Evolutionary conservation across 2,113 vertebrate genomes (phyloP), one percentile per base, ranked within the genome.

Genomic region (Vanacampus margaritifer): DNA sequence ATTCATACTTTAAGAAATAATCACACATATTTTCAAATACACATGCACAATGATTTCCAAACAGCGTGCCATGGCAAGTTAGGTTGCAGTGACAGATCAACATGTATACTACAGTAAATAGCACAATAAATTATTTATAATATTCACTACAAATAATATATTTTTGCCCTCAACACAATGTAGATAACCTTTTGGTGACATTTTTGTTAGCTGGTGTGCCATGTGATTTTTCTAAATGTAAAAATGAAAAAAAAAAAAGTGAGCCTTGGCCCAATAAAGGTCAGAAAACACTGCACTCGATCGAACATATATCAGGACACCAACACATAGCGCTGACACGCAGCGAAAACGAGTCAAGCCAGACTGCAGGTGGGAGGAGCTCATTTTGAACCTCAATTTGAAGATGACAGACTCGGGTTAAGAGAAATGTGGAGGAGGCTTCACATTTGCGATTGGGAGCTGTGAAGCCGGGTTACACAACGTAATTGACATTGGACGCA

Each of bases 401-500:
- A 64, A 72, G 62, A 58, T 70, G 69, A 67, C 41, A 73, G 69
- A 66, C 69, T 36, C 65, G 51, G 32, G 59, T 67, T 53, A 0
- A 69, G 73, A 72, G 67, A 57, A 68, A 57, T 36, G 67, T 37
- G 54, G 45, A 67, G 61, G 48, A 61, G 50, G 75, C 54, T 69
- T 71, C 53, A 65, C 59, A 16, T 58, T 70, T 62, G 61, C 46
- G 68, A 48, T 67, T 68, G 71, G 56, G 70, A 69, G 67, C 72
- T 53, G 66, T 28, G 66, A 72, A 61, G 64, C 67, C 36, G 74
- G 72, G 84, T 87, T 87, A 86, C 87, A 65, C 80, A 79, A 80
- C 67, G 74, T 87, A 87, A 86, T 86, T 84, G 83, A 78, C 73
- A 75, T 45, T 80, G 75, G 73, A 87, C 71, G 69, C 66, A 73